A percentile compares a stretch with the other conserved stretches of the same genome.
Evolutionary conservation across 2,113 vertebrate species (phyloP).

Genomic region (Heliornis fulica): DNA sequence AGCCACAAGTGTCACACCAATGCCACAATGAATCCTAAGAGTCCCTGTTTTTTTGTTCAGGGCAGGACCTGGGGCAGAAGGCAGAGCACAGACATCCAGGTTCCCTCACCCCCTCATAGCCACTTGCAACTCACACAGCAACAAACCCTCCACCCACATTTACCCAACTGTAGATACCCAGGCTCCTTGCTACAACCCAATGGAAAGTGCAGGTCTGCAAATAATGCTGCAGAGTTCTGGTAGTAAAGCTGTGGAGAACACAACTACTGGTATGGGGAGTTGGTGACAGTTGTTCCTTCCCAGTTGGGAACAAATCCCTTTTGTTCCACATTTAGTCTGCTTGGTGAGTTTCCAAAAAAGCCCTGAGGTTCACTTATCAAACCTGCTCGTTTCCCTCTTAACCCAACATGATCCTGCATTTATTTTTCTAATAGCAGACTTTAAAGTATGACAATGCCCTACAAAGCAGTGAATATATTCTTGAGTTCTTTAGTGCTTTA

Average conservation of each 20-base stretch:
- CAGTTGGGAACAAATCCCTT: not conserved
- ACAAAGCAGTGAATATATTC: not conserved
- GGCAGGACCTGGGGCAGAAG: not conserved
- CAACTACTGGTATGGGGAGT: not conserved
- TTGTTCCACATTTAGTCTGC: not conserved
- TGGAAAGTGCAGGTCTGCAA: not conserved
- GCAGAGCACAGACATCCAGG: not conserved
- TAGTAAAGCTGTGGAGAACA: not conserved
- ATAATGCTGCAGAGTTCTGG: not conserved
- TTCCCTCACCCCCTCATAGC: not conserved
- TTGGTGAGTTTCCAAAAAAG: not conserved
- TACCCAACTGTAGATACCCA: too few species aligned
- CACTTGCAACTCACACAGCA: not conserved
- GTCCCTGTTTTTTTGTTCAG: not conserved
- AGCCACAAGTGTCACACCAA: not conserved
- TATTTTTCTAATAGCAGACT: not conserved
- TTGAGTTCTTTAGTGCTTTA: accelerated
- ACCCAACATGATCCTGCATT: not conserved
- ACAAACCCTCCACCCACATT: not conserved
- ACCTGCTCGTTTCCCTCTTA: not conserved
- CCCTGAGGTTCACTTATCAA: not conserved
- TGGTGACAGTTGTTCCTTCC: not conserved
- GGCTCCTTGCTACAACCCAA: too few species aligned
- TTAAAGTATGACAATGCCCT: not conserved
- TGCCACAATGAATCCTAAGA: not conserved